Base-by-base conservation (phyloP, 2,113 vertebrate genomes). In the Barnardius zonarius region DNA sequence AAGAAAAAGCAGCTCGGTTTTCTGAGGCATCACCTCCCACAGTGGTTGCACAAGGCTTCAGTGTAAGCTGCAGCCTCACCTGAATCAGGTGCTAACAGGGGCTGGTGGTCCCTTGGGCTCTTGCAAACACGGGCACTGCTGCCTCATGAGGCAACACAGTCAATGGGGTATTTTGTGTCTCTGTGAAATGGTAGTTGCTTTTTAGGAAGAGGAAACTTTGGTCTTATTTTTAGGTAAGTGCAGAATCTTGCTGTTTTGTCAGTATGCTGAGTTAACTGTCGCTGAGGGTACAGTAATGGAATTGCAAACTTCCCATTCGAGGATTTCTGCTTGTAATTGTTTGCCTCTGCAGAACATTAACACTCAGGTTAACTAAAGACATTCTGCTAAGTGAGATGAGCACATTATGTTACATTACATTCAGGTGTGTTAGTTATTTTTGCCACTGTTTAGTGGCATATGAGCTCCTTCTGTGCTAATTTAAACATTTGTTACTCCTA, bases 321-420 rank as follows among this genome's bases (percentile, higher is more conserved):
- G 37, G 28, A 83, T 87, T 93, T 93, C 57, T 69, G n/a, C 37
- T 87, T 94, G 76, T 54, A 73, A 62, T 69, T 78, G 46, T 10
- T 78, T 79, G 16, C 27, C 27, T 67, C 18, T 85, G n/a, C 14
- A 91, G 41, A 62, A 59, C 48, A 35, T 76, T 80, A 91, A 70
- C 28, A n/a, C 6, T 87, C 7, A 49, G 28, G 33, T 37, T 51
- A 86, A 90, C 31, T 16, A 75, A 88, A 83, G 55, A n/a, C 17
- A 37, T 87, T 89, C 17, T 80, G 55, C 28, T 55, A 59, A 87
- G 31, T 57, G 37, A 77, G 88, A 72, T 72, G 74, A 72, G 37
- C 88, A 6, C 16, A 33, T 43, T 73, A 11, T 10, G 30, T 59
- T 55, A 23, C 87, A 33, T 62, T 52, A 20, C 83, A 63, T 55